Evolutionary conservation across 2,113 vertebrate species (phyloP), one percentile per base, ranked within the genome.

Genomic region (Etia nguti): DNA sequence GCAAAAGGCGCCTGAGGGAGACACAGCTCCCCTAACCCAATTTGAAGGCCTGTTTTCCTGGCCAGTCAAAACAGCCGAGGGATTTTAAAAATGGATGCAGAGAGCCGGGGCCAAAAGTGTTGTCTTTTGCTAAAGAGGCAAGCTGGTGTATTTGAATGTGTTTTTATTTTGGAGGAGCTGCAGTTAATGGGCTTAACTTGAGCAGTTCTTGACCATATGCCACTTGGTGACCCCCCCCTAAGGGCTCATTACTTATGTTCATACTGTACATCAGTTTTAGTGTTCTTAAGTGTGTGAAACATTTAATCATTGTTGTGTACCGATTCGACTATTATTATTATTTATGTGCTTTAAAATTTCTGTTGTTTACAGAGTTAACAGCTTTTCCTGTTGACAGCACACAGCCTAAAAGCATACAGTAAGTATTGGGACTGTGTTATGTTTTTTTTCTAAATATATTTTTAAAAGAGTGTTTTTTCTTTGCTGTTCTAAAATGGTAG

Each of bases 11-110:
- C 93, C 93, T 83, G 85, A 92, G 89, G 92, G 91, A 92, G 88
- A 88, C 59, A 13, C 86, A 88, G 89, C 73, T 91, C 89, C 89
- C 55, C 82, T 94, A 92, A 94, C 93, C 94, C 91, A 93, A 8
- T 93, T 95, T 89, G 80, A 90, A 93, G 62, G 87, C 68, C 90
- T 81, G 90, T 87, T 94, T 93, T 87, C 13, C 11, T 24, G 55
- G 70, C 77, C 81, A 88, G 90, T 90, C 90, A 91, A 91, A 92
- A 93, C 85, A 88, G 68, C 52, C 43, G 38, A 88, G 38, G 62
- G 85, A 52, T 91, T 94, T 88, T 84, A 90, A 90, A 92, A 89
- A 92, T 89, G 89, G 86, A 88, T 89, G 59, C 41, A 79, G n/a
- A 70, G 52, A 20, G 52, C 57, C 50, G 36, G 86, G 60, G 87